Percentiles rank a stretch among this genome's conserved stretches.
Evolutionary conservation across 2,888 invertebrate species (phyloP).

Genomic region (Monoplex corrugatus): DNA sequence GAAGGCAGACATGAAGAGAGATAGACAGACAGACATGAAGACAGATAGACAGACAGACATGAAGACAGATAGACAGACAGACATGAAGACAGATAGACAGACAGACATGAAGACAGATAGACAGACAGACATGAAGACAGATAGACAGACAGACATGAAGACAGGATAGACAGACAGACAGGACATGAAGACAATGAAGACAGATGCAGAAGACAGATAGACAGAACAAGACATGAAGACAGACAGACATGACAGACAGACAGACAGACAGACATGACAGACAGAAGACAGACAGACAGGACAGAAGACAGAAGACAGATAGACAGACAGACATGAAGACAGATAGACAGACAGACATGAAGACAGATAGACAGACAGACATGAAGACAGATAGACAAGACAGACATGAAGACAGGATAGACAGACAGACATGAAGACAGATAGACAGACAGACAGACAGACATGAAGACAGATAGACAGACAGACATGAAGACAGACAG

Average conservation of each 20-base stretch:
- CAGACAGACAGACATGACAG: background rate
- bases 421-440: constrained; percentile 3
- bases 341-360: background rate
- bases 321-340: background rate
- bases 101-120: constrained; percentile 42
- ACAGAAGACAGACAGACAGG: constrained; percentile 43
- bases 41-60: background rate
- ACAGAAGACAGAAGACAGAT: constrained; percentile 24
- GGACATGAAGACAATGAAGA: background rate
- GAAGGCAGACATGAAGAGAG: background rate
- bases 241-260: background rate
- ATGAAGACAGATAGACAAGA: background rate
- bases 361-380: background rate
- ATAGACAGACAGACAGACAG: constrained; percentile 48
- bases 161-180: background rate
- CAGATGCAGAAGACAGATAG: background rate
- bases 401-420: background rate
- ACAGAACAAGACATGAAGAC: background rate
- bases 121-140: constrained; percentile 28
- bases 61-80: constrained; percentile 7
- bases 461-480: too few relatives aligned
- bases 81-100: constrained; percentile 35
- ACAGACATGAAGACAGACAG: background rate
- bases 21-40: background rate
- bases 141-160: background rate